phyloP scores from a whole-genome alignment of 2,888 invertebrate genomes.

The Dorcus hopei region DNA sequence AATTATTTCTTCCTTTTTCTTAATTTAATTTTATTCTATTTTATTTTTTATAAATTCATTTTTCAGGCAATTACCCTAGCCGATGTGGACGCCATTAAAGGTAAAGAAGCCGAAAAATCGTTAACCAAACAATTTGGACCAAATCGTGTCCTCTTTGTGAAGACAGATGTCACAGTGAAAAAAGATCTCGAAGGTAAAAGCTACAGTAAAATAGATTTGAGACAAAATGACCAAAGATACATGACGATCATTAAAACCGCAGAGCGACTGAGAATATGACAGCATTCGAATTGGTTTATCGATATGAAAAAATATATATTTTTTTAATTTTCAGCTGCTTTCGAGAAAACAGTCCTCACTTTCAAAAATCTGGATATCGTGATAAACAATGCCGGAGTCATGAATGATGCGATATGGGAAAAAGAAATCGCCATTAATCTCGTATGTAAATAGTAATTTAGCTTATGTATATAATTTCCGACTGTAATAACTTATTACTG shows the following conservation, averaged over 20 bases:
- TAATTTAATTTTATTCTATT: no score
- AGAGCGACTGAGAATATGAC: no score
- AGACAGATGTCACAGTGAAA: slow-evolving; percentile 16
- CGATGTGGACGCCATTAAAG: slow-evolving; percentile 12
- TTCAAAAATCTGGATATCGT: slow-evolving; percentile 12
- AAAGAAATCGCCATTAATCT: slow-evolving; percentile 12
- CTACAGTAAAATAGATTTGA: no score
- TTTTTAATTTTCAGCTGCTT: slow-evolving; percentile 3
- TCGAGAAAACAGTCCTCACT: slow-evolving; percentile 11
- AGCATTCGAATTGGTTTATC: no score
- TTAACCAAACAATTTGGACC: slow-evolving; percentile 7
- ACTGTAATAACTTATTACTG: no score
- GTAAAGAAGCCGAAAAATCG: slow-evolving; percentile 8
- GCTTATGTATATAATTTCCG: no score
- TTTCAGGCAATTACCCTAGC: slow-evolving; percentile 16
- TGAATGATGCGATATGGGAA: slow-evolving; percentile 11
- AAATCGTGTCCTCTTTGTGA: slow-evolving; percentile 13
- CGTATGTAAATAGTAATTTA: not conserved
- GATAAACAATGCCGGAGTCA: slow-evolving; percentile 15
- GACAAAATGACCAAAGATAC: no score
- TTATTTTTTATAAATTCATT: no score
- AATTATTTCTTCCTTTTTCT: no score
- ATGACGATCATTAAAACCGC: no score
- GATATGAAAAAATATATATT: no score
- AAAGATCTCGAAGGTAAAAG: slow-evolving; percentile 18